phyloP scores from a whole-genome alignment of 2,888 invertebrate species.

The Standfussiana lucernea region DNA sequence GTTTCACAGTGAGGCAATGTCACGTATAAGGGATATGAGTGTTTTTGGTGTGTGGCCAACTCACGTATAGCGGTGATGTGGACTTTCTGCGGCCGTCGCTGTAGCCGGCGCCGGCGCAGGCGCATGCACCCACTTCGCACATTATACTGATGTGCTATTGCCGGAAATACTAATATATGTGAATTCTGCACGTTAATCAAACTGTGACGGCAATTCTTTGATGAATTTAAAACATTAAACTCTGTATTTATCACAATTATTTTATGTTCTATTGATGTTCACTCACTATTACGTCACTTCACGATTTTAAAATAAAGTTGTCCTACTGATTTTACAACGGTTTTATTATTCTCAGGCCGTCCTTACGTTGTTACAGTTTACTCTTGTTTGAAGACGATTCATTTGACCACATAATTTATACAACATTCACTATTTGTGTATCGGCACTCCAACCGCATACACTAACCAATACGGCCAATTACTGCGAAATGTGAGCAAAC shows the following conservation, averaged over 20 bases:
- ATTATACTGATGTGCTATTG: slow-evolving; percentile 40
- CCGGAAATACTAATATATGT: slow-evolving; percentile 47
- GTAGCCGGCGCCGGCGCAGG: slow-evolving; percentile 48
- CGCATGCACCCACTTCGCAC: slow-evolving; percentile 52
- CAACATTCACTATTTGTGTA: slow-evolving; percentile 69
- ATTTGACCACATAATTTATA: slow-evolving; percentile 68
- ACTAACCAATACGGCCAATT: slow-evolving; percentile 74
- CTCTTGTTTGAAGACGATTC: slow-evolving; percentile 66
- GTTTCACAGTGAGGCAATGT: slow-evolving; percentile 64
- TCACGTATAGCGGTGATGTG: slow-evolving; percentile 80
- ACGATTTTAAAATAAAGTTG: slow-evolving; percentile 5
- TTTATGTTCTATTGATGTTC: slow-evolving; percentile 40
- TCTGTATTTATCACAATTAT: slow-evolving; percentile 45
- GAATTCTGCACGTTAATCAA: slow-evolving; percentile 37
- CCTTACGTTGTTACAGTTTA: slow-evolving; percentile 65
- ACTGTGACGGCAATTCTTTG: slow-evolving; percentile 44
- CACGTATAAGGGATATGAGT: slow-evolving; percentile 75
- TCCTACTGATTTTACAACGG: slow-evolving; percentile 15
- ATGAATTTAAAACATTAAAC: slow-evolving; percentile 39
- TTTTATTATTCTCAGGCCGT: slow-evolving; percentile 52
- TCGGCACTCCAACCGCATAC: slow-evolving; percentile 78
- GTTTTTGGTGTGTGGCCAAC: slow-evolving; percentile 83
- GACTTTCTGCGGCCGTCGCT: slow-evolving; percentile 65
- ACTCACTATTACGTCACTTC: slow-evolving; percentile 25
- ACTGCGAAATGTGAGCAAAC: slow-evolving; percentile 83